A percentile compares a stretch with the other conserved stretches of the same genome.
Conservation (phyloP, 2,113 vertebrate species). For the Ictidomys tridecemlineatus region DNA sequence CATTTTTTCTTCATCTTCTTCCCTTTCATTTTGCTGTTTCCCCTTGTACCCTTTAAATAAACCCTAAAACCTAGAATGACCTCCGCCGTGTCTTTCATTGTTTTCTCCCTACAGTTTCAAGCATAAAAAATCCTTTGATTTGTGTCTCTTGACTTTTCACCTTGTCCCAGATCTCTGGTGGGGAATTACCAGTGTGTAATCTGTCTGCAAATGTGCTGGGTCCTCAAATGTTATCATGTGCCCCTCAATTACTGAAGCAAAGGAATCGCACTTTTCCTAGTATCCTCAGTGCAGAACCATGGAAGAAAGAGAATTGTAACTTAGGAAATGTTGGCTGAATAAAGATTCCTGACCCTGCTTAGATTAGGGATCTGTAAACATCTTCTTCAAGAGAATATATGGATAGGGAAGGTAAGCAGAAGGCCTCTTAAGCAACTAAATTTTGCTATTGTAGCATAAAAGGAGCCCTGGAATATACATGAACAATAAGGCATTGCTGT, state of each 20-base stretch:
- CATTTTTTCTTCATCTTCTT: neutral
- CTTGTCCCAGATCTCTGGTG: neutral
- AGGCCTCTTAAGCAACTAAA: neutral
- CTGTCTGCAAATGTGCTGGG: neutral
- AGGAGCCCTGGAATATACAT: neutral
- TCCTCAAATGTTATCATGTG: neutral
- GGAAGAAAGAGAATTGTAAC: neutral
- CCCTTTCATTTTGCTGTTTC: neutral
- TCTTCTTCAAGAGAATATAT: neutral
- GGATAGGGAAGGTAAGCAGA: neutral
- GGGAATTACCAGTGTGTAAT: slow-evolving; percentile 16
- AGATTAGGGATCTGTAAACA: neutral
- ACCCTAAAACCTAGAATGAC: slow-evolving; percentile 12
- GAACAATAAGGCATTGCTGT: neutral
- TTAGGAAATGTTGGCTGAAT: neutral
- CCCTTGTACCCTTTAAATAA: neutral
- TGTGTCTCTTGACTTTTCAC: slow-evolving; percentile 55
- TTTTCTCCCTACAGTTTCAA: too few species aligned
- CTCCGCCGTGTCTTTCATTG: neutral
- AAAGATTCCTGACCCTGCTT: neutral
- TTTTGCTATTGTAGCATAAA: neutral
- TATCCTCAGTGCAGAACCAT: neutral
- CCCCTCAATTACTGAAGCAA: neutral
- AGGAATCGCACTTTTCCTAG: neutral
- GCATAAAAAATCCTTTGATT: slow-evolving; percentile 41